These are phyloP conservation scores for Limosa lapponica DNA, from an alignment of 2,797 vertebrate species.

Conservation along the genomic window DNA sequence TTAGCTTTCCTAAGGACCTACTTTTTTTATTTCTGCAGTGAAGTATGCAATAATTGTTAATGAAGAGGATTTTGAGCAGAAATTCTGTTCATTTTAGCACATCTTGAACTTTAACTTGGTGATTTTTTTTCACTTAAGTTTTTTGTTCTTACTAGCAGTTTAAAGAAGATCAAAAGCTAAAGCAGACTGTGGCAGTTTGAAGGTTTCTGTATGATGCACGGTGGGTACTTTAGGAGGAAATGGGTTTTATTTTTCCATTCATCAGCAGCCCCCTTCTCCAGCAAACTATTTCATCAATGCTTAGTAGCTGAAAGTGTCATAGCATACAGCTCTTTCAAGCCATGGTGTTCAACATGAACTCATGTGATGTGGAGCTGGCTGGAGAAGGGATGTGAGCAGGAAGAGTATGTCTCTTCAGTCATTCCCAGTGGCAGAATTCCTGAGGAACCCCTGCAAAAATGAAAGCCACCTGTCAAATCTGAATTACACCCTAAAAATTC, in stretches of 20 bases:
- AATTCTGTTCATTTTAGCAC: not conserved
- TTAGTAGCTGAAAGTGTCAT: not conserved
- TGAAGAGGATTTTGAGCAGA: not conserved
- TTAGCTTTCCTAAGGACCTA: not conserved
- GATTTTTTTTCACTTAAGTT: not conserved
- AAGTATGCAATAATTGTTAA: conserved; percentile 21
- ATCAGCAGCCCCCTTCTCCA: not conserved
- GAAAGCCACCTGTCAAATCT: not conserved
- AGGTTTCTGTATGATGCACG: not conserved
- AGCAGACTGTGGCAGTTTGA: not conserved
- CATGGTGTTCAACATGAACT: not conserved
- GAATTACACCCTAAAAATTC: not conserved
- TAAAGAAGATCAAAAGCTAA: not conserved
- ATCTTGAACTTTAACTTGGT: not conserved
- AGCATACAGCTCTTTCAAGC: not conserved
- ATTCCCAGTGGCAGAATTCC: not conserved
- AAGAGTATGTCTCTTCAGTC: not conserved
- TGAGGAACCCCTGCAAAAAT: not conserved
- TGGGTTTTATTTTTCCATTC: not conserved
- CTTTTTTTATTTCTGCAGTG: not conserved
- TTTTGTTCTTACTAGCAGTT: not conserved
- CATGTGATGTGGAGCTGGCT: not conserved
- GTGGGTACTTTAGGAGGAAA: not conserved
- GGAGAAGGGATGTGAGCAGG: not conserved
- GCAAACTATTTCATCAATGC: not conserved